phyloP scores from a whole-genome alignment of 2,797 vertebrate species.

The Myripristis jacobus region DNA sequence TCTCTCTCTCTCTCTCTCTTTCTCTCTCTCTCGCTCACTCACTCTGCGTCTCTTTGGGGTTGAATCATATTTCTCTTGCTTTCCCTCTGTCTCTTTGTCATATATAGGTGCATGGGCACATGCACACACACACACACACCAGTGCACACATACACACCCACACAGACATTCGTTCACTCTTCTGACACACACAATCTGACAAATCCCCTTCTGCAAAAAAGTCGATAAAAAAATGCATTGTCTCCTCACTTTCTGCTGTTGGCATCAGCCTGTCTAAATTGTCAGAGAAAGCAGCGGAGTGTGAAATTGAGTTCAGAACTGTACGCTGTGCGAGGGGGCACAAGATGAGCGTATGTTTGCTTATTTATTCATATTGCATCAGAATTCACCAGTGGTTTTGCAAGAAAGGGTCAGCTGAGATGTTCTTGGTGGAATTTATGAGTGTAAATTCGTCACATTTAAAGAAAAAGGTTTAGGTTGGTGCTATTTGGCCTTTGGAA shows the following conservation, averaged over 20 bases:
- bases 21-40: conserved; percentile 5
- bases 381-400: conserved; percentile 58
- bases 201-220: conserved; percentile 76
- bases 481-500: conserved; percentile 34
- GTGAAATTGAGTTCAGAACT: conserved; percentile 88
- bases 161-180: conserved; percentile 22
- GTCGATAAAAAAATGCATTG: conserved; percentile 84
- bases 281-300: conserved; percentile 83
- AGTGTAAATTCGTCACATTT: conserved; percentile 50
- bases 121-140: conserved; percentile 27
- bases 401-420: conserved; percentile 69
- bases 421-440: conserved; percentile 40
- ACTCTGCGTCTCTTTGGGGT: conserved; percentile 55
- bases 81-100: conserved; percentile 70
- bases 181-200: conserved; percentile 56
- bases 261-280: conserved; percentile 87
- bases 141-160: not conserved
- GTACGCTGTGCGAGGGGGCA: conserved; percentile 70
- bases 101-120: conserved; percentile 56
- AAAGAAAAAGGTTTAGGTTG: conserved; percentile 40
- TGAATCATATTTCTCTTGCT: conserved; percentile 68
- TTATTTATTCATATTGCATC: conserved; percentile 82
- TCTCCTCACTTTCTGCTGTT: conserved; percentile 85
- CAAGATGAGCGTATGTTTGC: conserved; percentile 79
- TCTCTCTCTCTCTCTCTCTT: conserved; percentile 22